phyloP scores from a whole-genome alignment of 2,797 vertebrate genomes.

The Oreochromis grahami region DNA sequence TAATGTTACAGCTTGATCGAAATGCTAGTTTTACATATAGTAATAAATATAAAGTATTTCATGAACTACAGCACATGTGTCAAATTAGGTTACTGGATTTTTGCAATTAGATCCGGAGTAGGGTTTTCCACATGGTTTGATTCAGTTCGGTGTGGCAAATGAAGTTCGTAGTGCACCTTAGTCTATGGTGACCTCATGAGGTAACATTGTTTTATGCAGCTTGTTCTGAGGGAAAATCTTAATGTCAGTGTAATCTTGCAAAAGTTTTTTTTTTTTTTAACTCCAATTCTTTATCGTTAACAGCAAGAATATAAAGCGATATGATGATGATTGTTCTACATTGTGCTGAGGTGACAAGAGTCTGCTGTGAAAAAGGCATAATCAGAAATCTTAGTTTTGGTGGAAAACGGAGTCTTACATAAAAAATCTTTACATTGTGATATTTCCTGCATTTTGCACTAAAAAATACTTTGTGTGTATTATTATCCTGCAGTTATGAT shows the following conservation, averaged over 20 bases:
- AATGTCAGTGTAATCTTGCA: not conserved
- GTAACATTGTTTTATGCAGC: not conserved
- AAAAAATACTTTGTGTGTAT: not conserved
- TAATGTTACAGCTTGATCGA: not conserved
- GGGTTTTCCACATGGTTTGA: not conserved
- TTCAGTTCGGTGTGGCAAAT: not conserved
- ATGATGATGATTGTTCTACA: not conserved
- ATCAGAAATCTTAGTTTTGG: not conserved
- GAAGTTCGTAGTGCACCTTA: not conserved
- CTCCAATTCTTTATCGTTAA: not conserved
- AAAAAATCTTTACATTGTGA: not conserved
- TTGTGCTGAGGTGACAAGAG: not conserved
- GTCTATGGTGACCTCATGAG: conserved; percentile 66
- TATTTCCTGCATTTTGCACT: not conserved
- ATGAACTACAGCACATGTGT: fast-evolving
- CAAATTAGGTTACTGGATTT: not conserved
- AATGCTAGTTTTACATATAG: not conserved
- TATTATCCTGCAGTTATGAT: not conserved
- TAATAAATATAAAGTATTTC: not conserved
- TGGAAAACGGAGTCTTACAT: not conserved
- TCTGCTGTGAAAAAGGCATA: not conserved
- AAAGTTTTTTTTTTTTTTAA: not conserved
- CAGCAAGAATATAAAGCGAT: not conserved
- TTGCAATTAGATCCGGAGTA: not conserved
- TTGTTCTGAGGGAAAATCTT: not conserved